Evolutionary conservation across 2,888 invertebrate genomes (phyloP).

Genomic region (Rhopalosiphum nymphaeae): DNA sequence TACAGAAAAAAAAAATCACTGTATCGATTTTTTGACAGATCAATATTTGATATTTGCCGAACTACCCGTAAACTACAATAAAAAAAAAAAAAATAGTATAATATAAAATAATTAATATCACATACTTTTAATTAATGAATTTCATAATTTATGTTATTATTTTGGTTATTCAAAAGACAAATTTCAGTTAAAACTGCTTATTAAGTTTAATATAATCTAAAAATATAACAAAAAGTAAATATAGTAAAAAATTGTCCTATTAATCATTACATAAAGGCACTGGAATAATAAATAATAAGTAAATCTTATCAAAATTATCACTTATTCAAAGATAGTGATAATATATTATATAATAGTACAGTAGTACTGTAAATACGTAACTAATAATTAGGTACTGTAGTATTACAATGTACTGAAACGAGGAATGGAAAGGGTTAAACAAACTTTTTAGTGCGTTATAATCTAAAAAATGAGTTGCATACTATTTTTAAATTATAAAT

Average conservation of each 20-base stretch:
- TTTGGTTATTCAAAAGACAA: background rate
- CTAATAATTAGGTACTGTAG: background rate
- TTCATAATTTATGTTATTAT: background rate
- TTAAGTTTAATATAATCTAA: background rate
- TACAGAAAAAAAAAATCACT: background rate
- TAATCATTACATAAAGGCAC: background rate
- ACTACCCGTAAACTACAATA: background rate
- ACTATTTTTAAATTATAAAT: no score
- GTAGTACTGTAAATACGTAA: background rate
- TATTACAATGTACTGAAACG: background rate
- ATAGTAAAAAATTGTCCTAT: background rate
- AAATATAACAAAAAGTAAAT: background rate
- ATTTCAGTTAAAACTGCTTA: background rate
- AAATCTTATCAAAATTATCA: background rate
- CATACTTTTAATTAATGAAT: background rate
- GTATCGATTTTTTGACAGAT: slow-evolving; percentile 3
- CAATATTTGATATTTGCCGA: background rate
- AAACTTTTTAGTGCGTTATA: background rate
- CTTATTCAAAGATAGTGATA: background rate
- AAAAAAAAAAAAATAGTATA: background rate
- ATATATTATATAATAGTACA: background rate
- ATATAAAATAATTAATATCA: background rate
- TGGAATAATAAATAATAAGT: background rate
- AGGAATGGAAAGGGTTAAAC: background rate
- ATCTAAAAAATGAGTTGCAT: background rate